Evolutionary conservation across 2,797 vertebrate genomes (phyloP).

Genomic region (Dryobates pubescens): DNA sequence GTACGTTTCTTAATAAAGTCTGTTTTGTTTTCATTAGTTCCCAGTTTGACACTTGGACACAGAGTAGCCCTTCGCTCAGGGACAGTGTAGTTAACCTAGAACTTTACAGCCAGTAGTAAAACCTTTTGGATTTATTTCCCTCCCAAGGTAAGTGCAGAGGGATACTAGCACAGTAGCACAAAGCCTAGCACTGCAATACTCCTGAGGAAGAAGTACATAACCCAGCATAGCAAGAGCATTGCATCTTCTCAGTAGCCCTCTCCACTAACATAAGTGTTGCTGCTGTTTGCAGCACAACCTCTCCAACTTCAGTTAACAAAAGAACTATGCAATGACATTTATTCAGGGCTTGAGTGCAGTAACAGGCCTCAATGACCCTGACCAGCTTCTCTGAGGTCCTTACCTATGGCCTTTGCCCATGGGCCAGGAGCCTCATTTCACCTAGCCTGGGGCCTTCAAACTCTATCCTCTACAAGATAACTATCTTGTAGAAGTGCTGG

Average conservation of each 20-base stretch:
- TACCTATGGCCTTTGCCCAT: neutral
- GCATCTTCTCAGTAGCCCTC: neutral
- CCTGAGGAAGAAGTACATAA: neutral
- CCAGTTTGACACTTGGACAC: neutral
- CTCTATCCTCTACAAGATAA: no score
- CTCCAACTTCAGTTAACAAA: neutral
- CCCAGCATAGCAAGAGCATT: neutral
- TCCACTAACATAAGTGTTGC: neutral
- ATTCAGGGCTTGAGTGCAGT: no score
- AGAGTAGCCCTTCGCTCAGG: neutral
- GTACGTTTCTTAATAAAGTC: neutral
- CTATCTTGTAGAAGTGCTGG: neutral
- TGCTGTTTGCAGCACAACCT: neutral
- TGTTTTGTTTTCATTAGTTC: neutral
- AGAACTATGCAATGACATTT: neutral
- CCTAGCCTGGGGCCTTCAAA: neutral
- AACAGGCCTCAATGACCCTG: no score
- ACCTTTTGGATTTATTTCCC: neutral
- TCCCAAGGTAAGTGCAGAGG: neutral
- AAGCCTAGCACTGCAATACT: neutral
- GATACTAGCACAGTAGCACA: neutral
- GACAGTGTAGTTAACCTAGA: neutral
- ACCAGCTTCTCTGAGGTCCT: neutral
- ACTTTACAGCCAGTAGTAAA: neutral
- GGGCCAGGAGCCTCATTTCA: neutral